Percentiles rank a stretch among this genome's conserved stretches.
phyloP scores from a whole-genome alignment of 1,140 invertebrate genomes.

The Lineus longissimus region DNA sequence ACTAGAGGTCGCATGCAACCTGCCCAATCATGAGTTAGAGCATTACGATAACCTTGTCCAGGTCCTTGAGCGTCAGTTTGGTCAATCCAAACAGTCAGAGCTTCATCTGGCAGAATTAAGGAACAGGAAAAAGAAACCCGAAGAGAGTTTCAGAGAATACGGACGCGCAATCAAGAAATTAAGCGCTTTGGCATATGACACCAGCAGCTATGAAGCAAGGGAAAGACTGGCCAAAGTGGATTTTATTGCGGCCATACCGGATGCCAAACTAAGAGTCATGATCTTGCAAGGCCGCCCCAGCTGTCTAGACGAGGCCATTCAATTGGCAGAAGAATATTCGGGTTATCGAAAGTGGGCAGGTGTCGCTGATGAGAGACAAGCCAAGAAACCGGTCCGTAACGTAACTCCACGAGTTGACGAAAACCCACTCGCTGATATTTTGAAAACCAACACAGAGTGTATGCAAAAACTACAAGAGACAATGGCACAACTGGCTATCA shows the following conservation, averaged over 20 bases:
- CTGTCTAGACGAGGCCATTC: slow-evolving; percentile 19
- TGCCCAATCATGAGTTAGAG: too few relatives aligned
- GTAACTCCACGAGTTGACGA: too few relatives aligned
- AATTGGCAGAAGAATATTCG: slow-evolving; percentile 19
- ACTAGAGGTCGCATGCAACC: too few relatives aligned
- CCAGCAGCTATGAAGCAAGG: slow-evolving; percentile 12
- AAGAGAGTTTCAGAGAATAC: slow-evolving; percentile 13
- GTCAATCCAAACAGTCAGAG: slow-evolving; percentile 12
- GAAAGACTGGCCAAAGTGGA: slow-evolving; percentile 22
- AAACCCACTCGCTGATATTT: too few relatives aligned
- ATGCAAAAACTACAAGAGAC: too few relatives aligned
- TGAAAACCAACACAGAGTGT: too few relatives aligned
- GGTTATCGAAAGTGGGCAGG: slow-evolving; percentile 5
- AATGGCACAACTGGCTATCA: too few relatives aligned
- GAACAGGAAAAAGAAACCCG: slow-evolving; percentile 12
- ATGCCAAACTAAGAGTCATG: slow-evolving; percentile 13
- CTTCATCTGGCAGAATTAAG: slow-evolving; percentile 15
- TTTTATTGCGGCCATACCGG: slow-evolving; percentile 17
- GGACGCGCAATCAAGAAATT: slow-evolving; percentile 14
- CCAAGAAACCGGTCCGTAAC: too few relatives aligned
- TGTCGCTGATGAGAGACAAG: too few relatives aligned
- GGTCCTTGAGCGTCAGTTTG: slow-evolving; percentile 21
- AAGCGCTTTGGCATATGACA: slow-evolving; percentile 14
- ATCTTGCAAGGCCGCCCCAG: slow-evolving; percentile 17
- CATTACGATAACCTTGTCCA: too few relatives aligned